phyloP scores from a whole-genome alignment of 2,797 vertebrate species.

The Propithecus perrieri region DNA sequence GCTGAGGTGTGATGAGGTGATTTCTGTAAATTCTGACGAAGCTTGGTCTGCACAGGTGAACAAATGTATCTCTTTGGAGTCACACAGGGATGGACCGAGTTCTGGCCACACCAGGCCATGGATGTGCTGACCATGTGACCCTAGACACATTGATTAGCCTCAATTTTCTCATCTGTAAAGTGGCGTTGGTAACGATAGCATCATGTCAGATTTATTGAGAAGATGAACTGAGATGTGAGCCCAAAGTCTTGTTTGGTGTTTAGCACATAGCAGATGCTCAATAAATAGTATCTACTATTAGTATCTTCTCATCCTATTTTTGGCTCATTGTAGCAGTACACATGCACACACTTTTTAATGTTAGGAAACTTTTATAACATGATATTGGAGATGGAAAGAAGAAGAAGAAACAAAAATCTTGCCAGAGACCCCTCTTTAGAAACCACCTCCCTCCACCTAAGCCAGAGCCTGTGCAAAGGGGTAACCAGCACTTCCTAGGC shows the following conservation, averaged over 20 bases:
- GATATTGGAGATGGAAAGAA: not conserved
- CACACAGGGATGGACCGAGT: not conserved
- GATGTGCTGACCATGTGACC: not conserved
- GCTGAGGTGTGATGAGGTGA: not conserved
- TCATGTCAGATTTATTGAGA: not conserved
- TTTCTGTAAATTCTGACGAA: not conserved
- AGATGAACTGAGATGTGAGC: not conserved
- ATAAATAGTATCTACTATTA: not conserved
- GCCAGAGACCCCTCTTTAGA: not conserved
- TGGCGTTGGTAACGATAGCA: not conserved
- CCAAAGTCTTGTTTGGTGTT: not conserved
- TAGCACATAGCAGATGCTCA: not conserved
- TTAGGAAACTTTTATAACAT: not conserved
- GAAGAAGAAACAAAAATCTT: not conserved
- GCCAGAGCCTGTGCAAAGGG: not conserved
- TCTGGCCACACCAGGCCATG: fast-evolving
- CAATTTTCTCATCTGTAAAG: not conserved
- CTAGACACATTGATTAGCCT: not conserved
- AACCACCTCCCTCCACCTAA: not conserved
- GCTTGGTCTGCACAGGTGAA: not conserved
- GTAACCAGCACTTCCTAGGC: fast-evolving
- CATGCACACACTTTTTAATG: not conserved
- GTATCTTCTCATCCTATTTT: not conserved
- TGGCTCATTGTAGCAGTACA: not conserved
- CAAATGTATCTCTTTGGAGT: not conserved